Evolutionary conservation across 1,140 invertebrate genomes (phyloP).

Genomic region (Catajapyx aquilonaris): DNA sequence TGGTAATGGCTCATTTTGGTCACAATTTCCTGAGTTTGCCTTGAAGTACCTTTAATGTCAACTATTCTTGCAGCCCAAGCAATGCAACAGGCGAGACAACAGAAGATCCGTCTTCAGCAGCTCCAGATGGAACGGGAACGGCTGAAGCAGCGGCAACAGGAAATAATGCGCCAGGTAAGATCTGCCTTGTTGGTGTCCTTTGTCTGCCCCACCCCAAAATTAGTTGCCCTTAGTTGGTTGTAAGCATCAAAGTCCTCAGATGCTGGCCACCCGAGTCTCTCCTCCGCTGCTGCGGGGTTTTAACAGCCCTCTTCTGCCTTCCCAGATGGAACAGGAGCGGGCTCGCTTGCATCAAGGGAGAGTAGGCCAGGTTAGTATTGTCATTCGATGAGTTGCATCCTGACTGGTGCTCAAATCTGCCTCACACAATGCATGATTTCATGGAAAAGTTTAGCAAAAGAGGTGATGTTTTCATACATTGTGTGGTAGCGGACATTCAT

Average conservation of each 20-base stretch:
- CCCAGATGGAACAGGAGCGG: constrained; percentile 14
- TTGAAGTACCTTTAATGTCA: constrained; percentile 13
- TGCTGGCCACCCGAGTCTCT: neutral
- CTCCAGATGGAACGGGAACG: constrained; percentile 68
- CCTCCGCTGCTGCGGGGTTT: too few species aligned
- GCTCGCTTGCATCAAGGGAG: constrained; percentile 12
- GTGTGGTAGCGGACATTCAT: too few species aligned
- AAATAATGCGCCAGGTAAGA: constrained; percentile 62
- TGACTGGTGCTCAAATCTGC: too few species aligned
- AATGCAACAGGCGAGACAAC: constrained; percentile 44
- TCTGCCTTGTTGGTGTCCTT: too few species aligned
- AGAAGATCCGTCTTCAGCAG: constrained; percentile 57
- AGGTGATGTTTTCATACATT: too few species aligned
- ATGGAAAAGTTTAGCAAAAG: too few species aligned
- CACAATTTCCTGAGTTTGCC: constrained; percentile 1
- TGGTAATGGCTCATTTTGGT: too few species aligned
- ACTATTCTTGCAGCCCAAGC: constrained; percentile 20
- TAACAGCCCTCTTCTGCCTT: too few species aligned
- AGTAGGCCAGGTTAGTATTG: constrained; percentile 10
- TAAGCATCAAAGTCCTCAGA: constrained; percentile 3
- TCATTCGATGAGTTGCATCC: too few species aligned
- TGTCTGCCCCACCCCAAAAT: too few species aligned
- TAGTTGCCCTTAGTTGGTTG: too few species aligned
- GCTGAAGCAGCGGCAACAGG: constrained; percentile 65
- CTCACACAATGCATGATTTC: too few species aligned